Percentiles rank a stretch among this genome's conserved stretches.
These are phyloP conservation scores for Dichetophora obliterata DNA, from an alignment of 2,888 invertebrate species.

Conservation along the genomic window DNA sequence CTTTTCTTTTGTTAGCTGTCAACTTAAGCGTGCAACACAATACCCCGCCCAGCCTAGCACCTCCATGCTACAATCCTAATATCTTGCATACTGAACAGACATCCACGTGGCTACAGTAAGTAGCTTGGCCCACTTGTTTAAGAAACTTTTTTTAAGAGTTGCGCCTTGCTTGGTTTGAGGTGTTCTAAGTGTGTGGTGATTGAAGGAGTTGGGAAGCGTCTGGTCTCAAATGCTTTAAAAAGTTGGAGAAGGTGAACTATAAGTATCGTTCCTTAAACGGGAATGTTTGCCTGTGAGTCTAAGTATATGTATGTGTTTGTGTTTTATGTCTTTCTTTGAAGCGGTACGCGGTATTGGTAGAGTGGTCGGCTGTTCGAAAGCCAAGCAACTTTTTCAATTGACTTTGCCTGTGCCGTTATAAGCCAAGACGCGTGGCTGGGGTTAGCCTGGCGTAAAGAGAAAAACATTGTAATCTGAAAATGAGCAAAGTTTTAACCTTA, in stretches of 20 bases:
- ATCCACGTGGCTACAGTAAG: background rate
- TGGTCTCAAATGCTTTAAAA: conserved; percentile 19
- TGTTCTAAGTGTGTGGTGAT: background rate
- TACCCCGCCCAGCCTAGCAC: background rate
- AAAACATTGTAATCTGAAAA: conserved; percentile 63
- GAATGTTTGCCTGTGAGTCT: background rate
- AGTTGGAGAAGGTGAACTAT: background rate
- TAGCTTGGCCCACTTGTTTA: background rate
- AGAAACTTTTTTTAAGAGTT: background rate
- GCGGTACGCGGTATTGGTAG: conserved; percentile 42
- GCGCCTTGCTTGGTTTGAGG: background rate
- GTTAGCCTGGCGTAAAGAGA: background rate
- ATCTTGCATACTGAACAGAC: background rate
- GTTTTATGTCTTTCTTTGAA: conserved; percentile 36
- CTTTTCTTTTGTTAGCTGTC: conserved; percentile 7
- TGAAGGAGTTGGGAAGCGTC: conserved; percentile 8
- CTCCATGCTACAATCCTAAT: background rate
- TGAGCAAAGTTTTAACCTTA: conserved; percentile 62
- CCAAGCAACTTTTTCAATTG: conserved; percentile 62
- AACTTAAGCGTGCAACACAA: conserved; percentile 12
- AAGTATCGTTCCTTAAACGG: background rate
- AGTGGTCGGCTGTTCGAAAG: conserved; percentile 40
- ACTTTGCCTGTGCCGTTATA: conserved; percentile 54
- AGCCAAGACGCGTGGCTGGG: background rate
- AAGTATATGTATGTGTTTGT: background rate